These are phyloP conservation scores for Notechis scutatus DNA, from an alignment of 2,113 vertebrate genomes.

Conservation along the genomic window DNA sequence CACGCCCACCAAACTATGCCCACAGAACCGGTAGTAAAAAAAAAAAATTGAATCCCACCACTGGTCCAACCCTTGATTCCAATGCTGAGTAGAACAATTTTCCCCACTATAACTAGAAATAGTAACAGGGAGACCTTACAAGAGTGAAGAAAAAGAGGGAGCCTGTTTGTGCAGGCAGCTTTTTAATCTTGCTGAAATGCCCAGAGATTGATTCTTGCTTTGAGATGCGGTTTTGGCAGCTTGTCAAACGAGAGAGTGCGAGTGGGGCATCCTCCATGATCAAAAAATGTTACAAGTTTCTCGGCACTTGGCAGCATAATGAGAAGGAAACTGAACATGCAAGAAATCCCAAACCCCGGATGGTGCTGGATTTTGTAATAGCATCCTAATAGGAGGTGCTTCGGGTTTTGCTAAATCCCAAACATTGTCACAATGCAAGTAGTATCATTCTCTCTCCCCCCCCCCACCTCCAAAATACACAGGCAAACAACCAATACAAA, in stretches of 20 bases:
- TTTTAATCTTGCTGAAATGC: neutral
- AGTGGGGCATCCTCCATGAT: neutral
- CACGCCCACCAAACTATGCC: no score
- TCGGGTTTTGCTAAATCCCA: neutral
- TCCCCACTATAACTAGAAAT: neutral
- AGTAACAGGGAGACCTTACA: neutral
- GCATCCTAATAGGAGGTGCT: neutral
- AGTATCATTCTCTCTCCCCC: neutral
- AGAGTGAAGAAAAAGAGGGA: neutral
- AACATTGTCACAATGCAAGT: neutral
- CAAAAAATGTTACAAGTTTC: neutral
- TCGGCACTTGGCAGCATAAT: constrained; percentile 1
- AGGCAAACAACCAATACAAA: no score
- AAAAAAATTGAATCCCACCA: no score
- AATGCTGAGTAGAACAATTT: neutral
- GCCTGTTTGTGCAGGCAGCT: neutral
- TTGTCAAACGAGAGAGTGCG: neutral
- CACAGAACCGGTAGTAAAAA: no score
- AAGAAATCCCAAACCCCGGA: neutral
- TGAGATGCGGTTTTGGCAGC: neutral
- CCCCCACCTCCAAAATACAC: neutral
- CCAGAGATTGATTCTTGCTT: neutral
- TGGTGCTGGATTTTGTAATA: neutral
- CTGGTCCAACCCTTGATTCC: neutral
- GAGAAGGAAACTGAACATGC: neutral